A percentile compares a stretch with the other conserved stretches of the same genome.
Conservation (phyloP, 2,888 invertebrate species). For the Drosophila barbarae region DNA sequence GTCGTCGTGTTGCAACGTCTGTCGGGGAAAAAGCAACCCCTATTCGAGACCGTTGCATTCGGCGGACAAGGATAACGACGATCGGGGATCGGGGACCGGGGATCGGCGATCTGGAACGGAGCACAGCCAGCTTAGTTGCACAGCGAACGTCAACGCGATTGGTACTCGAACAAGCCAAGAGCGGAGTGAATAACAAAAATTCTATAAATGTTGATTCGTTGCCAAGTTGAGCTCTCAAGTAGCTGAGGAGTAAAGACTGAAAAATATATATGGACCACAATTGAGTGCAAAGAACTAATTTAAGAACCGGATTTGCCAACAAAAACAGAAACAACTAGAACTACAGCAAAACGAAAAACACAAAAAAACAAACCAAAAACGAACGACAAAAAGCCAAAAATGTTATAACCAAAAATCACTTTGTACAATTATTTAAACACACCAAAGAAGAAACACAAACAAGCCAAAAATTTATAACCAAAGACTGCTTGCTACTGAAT, state of each 20-base stretch:
- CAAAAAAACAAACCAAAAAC: slow-evolving; percentile 3
- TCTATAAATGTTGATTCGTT: slow-evolving; percentile 10
- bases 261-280: slow-evolving; percentile 19
- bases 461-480: slow-evolving; percentile 46
- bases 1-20: slow-evolving; percentile 12
- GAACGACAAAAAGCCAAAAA: slow-evolving; percentile 35
- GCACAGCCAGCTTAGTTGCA: slow-evolving; percentile 70
- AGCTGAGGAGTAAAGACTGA: slow-evolving; percentile 43
- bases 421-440: slow-evolving; percentile 37
- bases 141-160: slow-evolving; percentile 66
- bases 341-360: slow-evolving; percentile 4
- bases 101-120: slow-evolving; percentile 73
- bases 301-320: slow-evolving; percentile 60
- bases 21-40: slow-evolving; percentile 55
- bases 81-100: slow-evolving; percentile 60
- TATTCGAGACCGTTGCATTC: slow-evolving; percentile 52
- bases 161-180: slow-evolving; percentile 54
- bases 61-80: slow-evolving; percentile 64
- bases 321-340: slow-evolving; percentile 24
- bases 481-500: slow-evolving; percentile 49
- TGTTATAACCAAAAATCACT: slow-evolving; percentile 40
- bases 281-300: slow-evolving; percentile 66
- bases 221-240: slow-evolving; percentile 8
- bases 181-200: slow-evolving; percentile 30
- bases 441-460: slow-evolving; percentile 55